Evolutionary conservation across 2,888 invertebrate species (phyloP).

Genomic region (Cetonia aurata): DNA sequence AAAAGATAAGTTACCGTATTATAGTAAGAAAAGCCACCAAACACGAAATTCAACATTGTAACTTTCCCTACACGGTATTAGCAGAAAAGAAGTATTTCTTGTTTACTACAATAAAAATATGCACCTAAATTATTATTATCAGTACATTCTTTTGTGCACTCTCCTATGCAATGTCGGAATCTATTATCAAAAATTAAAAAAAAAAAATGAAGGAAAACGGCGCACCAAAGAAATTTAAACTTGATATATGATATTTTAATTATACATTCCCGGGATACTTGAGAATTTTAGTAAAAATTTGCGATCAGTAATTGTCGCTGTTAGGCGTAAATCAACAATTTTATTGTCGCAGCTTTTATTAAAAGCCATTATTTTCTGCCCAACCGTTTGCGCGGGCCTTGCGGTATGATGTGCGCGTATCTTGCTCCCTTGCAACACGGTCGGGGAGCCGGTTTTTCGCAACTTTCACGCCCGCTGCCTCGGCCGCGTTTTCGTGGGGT

Average conservation of each 20-base stretch:
- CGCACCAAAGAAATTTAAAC: conserved; percentile 12
- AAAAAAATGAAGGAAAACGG: no score
- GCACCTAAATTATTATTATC: no score
- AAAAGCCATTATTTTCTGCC: conserved; percentile 67
- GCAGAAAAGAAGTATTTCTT: no score
- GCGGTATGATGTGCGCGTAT: conserved; percentile 60
- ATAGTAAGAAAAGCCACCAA: no score
- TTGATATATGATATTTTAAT: conserved; percentile 65
- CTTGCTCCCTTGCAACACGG: conserved; percentile 21
- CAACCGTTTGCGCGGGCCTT: conserved; percentile 56
- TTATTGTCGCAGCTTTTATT: conserved; percentile 68
- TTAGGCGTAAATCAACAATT: conserved; percentile 68
- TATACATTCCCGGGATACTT: conserved; percentile 63
- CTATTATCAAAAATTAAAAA: conserved; percentile 15
- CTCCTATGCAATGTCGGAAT: no score
- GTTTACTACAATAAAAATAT: no score
- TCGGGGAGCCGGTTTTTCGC: conserved; percentile 19
- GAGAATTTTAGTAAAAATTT: conserved; percentile 64
- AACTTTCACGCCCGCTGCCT: conserved; percentile 4
- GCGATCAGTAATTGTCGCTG: conserved; percentile 65
- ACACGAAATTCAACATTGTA: no score
- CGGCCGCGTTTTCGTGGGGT: neutral
- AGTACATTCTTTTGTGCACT: no score
- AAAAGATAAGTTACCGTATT: no score
- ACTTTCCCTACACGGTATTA: no score